A percentile compares a stretch with the other conserved stretches of the same genome.
Evolutionary conservation across 2,888 invertebrate species (phyloP).

Genomic region (Temnothorax unifasciatus): DNA sequence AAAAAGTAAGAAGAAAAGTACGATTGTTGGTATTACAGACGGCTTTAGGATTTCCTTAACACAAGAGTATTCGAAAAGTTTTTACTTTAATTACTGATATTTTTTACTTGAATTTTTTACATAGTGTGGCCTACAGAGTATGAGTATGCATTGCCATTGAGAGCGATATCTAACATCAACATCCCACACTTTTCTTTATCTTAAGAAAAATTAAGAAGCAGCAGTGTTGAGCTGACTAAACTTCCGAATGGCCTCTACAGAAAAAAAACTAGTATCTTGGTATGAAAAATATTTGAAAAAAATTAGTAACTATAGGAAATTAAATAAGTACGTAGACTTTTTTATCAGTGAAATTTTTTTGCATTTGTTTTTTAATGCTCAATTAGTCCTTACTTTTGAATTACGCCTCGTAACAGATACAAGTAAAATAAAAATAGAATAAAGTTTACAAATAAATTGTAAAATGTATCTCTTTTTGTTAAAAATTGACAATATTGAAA

Average conservation of each 20-base stretch:
- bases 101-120: neutral
- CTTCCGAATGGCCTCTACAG: too few species aligned
- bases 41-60: too few species aligned
- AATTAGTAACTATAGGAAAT: neutral
- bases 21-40: too few species aligned
- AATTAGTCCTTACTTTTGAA: neutral
- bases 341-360: neutral
- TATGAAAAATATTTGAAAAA: neutral
- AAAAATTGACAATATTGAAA: constrained; percentile 15
- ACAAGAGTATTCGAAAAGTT: neutral
- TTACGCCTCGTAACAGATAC: neutral
- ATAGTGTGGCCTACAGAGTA: neutral
- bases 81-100: neutral
- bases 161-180: too few species aligned
- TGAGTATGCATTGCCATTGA: too few species aligned
- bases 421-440: constrained; percentile 1
- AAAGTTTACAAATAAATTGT: neutral
- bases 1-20: too few species aligned
- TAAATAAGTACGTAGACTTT: neutral
- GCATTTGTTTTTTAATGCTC: neutral
- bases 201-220: too few species aligned
- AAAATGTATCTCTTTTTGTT: neutral
- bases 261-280: neutral
- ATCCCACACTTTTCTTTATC: too few species aligned
- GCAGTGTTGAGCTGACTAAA: too few species aligned